Conservation (phyloP, 2,113 vertebrate genomes). For the Crypturellus undulatus region DNA sequence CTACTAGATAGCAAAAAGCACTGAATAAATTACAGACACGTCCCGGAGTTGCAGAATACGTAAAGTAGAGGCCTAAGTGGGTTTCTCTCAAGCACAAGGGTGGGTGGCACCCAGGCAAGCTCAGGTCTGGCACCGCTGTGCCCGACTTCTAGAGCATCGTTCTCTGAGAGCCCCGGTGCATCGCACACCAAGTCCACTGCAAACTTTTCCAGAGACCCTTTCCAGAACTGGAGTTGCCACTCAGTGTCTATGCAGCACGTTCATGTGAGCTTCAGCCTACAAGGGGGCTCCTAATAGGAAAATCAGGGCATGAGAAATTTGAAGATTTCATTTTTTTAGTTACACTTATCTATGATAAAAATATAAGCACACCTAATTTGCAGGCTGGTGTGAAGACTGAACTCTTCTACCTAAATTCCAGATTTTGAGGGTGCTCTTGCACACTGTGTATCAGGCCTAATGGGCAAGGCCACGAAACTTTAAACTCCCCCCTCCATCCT, state of each 20-base stretch:
- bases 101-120: not conserved
- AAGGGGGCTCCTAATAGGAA: not conserved
- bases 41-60: not conserved
- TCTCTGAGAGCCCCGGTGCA: not conserved
- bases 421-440: not conserved
- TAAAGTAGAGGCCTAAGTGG: not conserved
- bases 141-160: not conserved
- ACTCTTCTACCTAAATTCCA: not conserved
- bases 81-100: not conserved
- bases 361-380: not conserved
- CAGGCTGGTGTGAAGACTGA: not conserved
- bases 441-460: not conserved
- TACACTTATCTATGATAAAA: not conserved
- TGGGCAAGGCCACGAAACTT: not conserved
- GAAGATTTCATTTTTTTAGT: not conserved
- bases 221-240: not conserved
- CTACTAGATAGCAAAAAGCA: not conserved
- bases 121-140: not conserved
- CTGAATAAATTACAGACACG: not conserved
- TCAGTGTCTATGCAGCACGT: not conserved
- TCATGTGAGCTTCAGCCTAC: not conserved
- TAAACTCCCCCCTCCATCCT: not conserved
- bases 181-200: not conserved
- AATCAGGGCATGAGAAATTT: not conserved
- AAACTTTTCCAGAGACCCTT: not conserved